Percentiles rank a stretch among this genome's conserved stretches.
Conservation (phyloP, 23 tunicate species). For the Styela plicata region DNA sequence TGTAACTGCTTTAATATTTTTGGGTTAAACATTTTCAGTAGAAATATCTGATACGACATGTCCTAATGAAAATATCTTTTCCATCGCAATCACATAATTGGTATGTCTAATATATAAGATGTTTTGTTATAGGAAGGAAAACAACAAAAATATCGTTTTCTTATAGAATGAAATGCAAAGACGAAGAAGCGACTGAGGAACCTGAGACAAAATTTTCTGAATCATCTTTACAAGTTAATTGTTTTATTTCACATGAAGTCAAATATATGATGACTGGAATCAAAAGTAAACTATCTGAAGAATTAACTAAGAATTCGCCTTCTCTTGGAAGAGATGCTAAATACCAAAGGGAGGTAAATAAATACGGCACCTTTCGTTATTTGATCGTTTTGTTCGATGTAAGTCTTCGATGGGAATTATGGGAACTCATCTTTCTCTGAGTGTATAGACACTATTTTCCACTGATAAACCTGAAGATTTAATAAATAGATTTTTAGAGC, state of each 20-base stretch:
- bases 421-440: too few species aligned
- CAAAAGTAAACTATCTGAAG: slow-evolving; percentile 63
- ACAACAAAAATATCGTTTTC: not conserved
- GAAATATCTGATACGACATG: not conserved
- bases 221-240: slow-evolving; percentile 78
- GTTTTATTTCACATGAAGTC: slow-evolving; percentile 87
- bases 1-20: too few species aligned
- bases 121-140: too few species aligned
- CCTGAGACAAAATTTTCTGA: slow-evolving; percentile 42
- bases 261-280: slow-evolving; percentile 94
- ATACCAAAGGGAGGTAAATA: slow-evolving; percentile 60
- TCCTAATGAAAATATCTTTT: not conserved
- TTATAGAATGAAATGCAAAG: slow-evolving; percentile 63
- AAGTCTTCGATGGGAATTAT: too few species aligned
- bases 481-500: too few species aligned
- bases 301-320: slow-evolving; percentile 70
- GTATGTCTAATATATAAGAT: too few species aligned
- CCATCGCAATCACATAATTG: too few species aligned
- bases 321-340: slow-evolving; percentile 77
- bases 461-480: too few species aligned
- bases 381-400: too few species aligned
- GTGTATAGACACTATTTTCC: too few species aligned
- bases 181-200: slow-evolving; percentile 83
- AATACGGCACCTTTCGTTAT: too few species aligned
- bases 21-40: too few species aligned